Percentiles rank a stretch among this genome's conserved stretches.
Conservation (phyloP, 2,113 vertebrate genomes). For the Entelurus aequoreus region DNA sequence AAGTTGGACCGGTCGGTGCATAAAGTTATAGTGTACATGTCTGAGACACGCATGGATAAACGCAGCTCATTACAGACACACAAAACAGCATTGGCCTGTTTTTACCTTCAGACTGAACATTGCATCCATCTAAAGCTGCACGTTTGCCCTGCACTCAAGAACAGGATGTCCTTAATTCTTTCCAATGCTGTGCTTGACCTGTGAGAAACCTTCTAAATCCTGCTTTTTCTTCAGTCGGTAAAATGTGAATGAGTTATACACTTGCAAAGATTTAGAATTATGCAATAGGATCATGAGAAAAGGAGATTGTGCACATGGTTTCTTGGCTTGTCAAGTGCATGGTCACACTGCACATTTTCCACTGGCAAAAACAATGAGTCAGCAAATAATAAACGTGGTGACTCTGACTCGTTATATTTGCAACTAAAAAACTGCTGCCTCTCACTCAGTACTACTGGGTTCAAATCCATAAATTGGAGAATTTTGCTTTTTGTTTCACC, state of each 20-base stretch:
- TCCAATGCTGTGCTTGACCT: neutral
- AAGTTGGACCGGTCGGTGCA: too few relatives aligned
- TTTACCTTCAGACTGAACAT: neutral
- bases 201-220: conserved; percentile 12
- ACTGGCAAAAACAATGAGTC: neutral
- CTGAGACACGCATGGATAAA: too few relatives aligned
- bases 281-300: conserved; percentile 32
- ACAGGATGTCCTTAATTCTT: neutral
- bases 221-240: conserved; percentile 1
- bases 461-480: too few relatives aligned
- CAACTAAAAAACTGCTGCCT: too few relatives aligned
- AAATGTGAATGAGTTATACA: conserved; percentile 24
- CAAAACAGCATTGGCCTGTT: too few relatives aligned
- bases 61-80: too few relatives aligned
- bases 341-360: neutral
- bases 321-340: neutral
- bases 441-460: too few relatives aligned
- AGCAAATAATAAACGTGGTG: neutral
- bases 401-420: too few relatives aligned
- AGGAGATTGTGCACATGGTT: neutral
- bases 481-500: too few relatives aligned
- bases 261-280: conserved; percentile 19
- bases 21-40: too few relatives aligned
- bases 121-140: neutral
- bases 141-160: neutral